Evolutionary conservation across 2,888 invertebrate genomes (phyloP).

Genomic region (Argyra leucocephala): DNA sequence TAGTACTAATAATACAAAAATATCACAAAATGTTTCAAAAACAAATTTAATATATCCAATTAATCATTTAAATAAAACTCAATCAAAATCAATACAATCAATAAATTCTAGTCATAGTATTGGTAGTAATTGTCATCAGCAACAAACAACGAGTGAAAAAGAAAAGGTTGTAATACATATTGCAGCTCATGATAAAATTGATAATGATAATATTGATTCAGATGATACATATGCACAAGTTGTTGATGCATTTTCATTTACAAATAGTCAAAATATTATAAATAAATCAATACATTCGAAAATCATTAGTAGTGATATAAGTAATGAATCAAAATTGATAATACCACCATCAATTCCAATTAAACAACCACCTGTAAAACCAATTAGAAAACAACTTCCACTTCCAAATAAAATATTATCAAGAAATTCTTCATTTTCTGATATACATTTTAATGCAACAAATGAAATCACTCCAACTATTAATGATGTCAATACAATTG

Average conservation of each 20-base stretch:
- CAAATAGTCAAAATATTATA: background rate
- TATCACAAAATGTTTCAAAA: constrained; percentile 24
- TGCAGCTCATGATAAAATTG: constrained; percentile 20
- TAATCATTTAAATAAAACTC: constrained; percentile 17
- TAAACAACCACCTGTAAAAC: background rate
- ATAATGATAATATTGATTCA: constrained; percentile 13
- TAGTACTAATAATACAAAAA: constrained; percentile 16
- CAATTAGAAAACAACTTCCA: background rate
- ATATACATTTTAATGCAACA: constrained; percentile 24
- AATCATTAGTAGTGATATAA: background rate
- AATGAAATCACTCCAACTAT: constrained; percentile 12
- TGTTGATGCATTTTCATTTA: constrained; percentile 8
- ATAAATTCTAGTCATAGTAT: constrained; percentile 15
- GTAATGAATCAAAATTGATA: background rate
- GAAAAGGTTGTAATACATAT: constrained; percentile 29
- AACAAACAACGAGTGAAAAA: constrained; percentile 23
- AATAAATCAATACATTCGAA: background rate
- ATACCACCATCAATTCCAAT: constrained; percentile 18
- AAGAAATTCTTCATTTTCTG: constrained; percentile 25
- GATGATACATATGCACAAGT: constrained; percentile 10
- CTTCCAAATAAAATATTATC: constrained; percentile 15
- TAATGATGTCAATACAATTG: constrained; percentile 18
- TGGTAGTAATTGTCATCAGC: constrained; percentile 4
- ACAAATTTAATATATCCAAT: constrained; percentile 28
- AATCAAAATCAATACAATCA: constrained; percentile 6